Conservation (phyloP, 2,113 vertebrate genomes). For the Probosciger aterrimus region DNA sequence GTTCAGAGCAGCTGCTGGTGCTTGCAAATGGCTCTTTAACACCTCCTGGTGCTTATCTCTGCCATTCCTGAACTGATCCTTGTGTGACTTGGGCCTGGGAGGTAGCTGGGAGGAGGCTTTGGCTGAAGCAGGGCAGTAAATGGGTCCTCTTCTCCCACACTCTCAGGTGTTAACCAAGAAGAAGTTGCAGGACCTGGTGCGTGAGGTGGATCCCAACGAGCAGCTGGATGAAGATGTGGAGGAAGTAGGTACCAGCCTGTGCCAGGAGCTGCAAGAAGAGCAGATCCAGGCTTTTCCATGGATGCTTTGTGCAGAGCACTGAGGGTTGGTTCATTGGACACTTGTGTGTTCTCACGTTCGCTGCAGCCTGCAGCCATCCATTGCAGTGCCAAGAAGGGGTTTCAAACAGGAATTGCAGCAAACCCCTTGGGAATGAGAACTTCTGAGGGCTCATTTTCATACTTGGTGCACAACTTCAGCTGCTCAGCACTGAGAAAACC, state of each 20-base stretch:
- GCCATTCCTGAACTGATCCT: background rate
- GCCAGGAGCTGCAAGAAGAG: background rate
- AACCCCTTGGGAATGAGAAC: background rate
- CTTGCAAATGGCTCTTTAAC: background rate
- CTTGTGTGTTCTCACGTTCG: background rate
- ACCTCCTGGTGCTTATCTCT: background rate
- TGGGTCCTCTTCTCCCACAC: background rate
- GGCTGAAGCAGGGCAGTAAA: background rate
- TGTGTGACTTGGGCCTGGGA: background rate
- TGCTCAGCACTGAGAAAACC: background rate
- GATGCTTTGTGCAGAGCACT: background rate
- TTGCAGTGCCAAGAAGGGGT: background rate
- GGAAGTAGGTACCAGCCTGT: slow-evolving; percentile 76
- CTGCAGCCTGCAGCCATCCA: background rate
- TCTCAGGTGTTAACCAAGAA: slow-evolving; percentile 93
- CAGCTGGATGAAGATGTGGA: slow-evolving; percentile 99
- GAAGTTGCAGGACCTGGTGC: slow-evolving; percentile 96
- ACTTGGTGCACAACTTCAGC: rapidly evolving
- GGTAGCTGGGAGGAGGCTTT: rapidly evolving
- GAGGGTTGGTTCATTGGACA: background rate
- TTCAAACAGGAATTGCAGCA: background rate
- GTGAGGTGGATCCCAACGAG: slow-evolving; percentile 97
- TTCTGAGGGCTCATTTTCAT: background rate
- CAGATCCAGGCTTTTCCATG: background rate
- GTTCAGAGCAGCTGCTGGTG: background rate